Evolutionary conservation across 2,888 invertebrate species (phyloP).

Genomic region (Polymixis lichenea): DNA sequence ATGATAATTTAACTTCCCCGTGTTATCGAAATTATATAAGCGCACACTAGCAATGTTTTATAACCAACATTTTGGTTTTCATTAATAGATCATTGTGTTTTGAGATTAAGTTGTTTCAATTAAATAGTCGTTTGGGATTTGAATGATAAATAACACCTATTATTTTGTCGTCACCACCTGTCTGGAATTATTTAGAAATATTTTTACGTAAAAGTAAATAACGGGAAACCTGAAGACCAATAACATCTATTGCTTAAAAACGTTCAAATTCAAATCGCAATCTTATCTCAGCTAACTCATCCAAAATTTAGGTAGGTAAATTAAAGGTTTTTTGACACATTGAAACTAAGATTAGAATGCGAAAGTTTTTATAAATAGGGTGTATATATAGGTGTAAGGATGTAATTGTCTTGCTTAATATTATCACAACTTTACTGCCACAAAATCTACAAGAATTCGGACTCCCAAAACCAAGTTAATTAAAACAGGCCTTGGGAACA

Average conservation of each 20-base stretch:
- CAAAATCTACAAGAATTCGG: background rate
- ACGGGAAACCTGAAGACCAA: background rate
- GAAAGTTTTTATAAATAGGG: background rate
- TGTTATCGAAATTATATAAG: background rate
- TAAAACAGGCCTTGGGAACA: background rate
- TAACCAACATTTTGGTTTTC: background rate
- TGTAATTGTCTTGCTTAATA: background rate
- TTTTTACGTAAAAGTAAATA: background rate
- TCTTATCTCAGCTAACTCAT: background rate
- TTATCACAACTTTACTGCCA: background rate
- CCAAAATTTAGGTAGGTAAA: background rate
- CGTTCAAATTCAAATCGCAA: background rate
- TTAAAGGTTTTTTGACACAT: background rate
- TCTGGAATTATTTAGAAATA: background rate
- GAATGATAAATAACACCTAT: background rate
- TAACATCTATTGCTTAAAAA: background rate
- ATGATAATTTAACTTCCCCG: too few relatives aligned
- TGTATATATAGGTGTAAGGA: too few relatives aligned
- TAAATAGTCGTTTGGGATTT: background rate
- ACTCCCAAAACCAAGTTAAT: background rate
- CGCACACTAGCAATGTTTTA: background rate
- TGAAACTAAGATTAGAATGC: background rate
- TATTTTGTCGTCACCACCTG: background rate
- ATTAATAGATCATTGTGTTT: background rate
- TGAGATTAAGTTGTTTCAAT: background rate